Base-by-base conservation (phyloP, 2,113 vertebrate genomes). In the Poeciliopsis occidentalis region DNA sequence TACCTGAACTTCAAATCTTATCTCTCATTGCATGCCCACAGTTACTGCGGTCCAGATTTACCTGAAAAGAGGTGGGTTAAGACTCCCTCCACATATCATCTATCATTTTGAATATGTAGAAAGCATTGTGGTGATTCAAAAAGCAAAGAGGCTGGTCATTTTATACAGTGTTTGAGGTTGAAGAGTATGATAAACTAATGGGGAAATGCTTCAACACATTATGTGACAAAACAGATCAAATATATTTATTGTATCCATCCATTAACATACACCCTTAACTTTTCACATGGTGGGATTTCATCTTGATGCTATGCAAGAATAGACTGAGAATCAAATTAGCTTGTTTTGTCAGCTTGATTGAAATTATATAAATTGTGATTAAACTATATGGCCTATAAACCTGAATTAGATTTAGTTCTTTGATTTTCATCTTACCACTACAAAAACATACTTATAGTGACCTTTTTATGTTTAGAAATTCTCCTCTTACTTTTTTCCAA, bases 11-110 rank as follows among this genome's bases (percentile, higher is more conserved):
- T 73, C 51, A 80, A 31, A 30, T 31, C n/a, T 60, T 44, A 11
- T 12, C 51, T 72, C 71, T 64, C 67, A 69, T 75, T 72, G 39
- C 37, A 69, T 69, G 30, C 69, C 63, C 69, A 19, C 8, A 76
- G 47, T 12, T 12, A 34, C 44, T 57, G 66, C 80, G 24, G 67
- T 64, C 22, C 31, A 22, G 12, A 17, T 41, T 74, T 31, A 54
- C 63, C 71, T 67, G 54, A 63, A 77, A 54, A 30, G 68, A 22
- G 51, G 29, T 70, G n/a, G 27, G 60, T 68, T 51, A 65, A 64
- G 47, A 5, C 27, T n/a, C 30, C 39, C 63, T 2, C 61, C 34
- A 67, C 29, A 27, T 13, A 22, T 29, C n/a, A 63, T 17, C 34
- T 67, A 22, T 3, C 30, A 64, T 60, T 51, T 47, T 78, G 72